These are phyloP conservation scores for Tenebrosternarchus preto DNA, from an alignment of 2,113 vertebrate genomes.

Conservation along the genomic window DNA sequence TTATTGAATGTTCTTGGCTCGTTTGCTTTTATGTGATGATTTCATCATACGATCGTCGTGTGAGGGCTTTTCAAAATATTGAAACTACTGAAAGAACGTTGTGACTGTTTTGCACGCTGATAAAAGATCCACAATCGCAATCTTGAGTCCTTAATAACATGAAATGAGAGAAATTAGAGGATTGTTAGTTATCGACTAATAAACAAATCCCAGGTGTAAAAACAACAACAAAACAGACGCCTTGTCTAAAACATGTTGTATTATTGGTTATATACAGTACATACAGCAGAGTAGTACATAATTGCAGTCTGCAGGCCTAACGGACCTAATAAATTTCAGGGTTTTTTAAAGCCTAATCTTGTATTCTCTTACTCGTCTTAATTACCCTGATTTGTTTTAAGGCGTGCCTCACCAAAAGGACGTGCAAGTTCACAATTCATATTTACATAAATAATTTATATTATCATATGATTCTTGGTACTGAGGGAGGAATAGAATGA, in stretches of 20 bases:
- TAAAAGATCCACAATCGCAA: background rate
- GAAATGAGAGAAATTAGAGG: background rate
- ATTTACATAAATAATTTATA: conserved; percentile 64
- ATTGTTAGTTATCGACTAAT: background rate
- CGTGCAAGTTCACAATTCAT: conserved; percentile 51
- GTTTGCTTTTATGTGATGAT: background rate
- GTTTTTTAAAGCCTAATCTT: conserved; percentile 51
- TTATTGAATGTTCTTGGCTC: background rate
- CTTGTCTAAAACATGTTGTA: conserved; percentile 28
- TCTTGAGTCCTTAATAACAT: no score
- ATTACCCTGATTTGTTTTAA: conserved; percentile 69
- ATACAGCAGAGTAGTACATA: conserved; percentile 43
- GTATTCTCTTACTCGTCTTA: conserved; percentile 45
- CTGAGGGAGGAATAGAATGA: conserved; percentile 57
- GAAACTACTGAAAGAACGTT: background rate
- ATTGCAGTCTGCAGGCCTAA: conserved; percentile 45
- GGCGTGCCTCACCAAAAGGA: conserved; percentile 60
- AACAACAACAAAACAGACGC: no score
- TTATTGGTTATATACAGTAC: conserved; percentile 22
- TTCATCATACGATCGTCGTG: no score
- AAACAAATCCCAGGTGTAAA: background rate
- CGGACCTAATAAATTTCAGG: conserved; percentile 68
- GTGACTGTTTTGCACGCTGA: conserved; percentile 11
- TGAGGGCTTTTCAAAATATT: no score
- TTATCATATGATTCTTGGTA: conserved; percentile 55